Evolutionary conservation across 2,113 vertebrate species (phyloP).

Genomic region (Pheucticus melanocephalus): DNA sequence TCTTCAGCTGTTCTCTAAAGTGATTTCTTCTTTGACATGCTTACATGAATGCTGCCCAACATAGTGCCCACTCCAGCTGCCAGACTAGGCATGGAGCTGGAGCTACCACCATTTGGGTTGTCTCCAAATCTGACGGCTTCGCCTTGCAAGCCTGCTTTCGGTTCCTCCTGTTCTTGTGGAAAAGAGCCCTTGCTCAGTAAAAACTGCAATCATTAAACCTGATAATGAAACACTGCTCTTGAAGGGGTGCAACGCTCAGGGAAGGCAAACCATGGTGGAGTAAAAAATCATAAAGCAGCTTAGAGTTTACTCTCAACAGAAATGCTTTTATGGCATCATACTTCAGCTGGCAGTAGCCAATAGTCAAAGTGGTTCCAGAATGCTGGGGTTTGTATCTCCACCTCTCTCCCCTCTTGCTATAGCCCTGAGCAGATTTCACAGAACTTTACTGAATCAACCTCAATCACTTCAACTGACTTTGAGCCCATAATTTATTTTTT

Average conservation of each 20-base stretch:
- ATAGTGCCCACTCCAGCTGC: background rate
- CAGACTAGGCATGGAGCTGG: background rate
- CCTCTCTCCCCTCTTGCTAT: background rate
- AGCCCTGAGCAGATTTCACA: background rate
- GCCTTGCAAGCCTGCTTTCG: accelerated
- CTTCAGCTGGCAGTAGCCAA: background rate
- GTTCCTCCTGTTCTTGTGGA: background rate
- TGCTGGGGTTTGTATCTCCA: background rate
- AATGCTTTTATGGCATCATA: background rate
- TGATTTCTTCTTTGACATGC: background rate
- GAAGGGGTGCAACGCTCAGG: background rate
- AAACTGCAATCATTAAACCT: background rate
- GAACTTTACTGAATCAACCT: background rate
- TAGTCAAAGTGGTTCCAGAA: background rate
- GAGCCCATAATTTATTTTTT: background rate
- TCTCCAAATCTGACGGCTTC: background rate
- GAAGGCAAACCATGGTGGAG: background rate
- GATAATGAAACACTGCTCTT: background rate
- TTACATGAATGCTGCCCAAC: background rate
- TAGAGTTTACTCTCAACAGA: background rate
- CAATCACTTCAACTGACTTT: background rate
- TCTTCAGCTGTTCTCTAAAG: background rate
- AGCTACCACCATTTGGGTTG: background rate
- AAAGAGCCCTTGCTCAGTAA: background rate
- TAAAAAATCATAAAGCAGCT: background rate